Evolutionary conservation across 2,113 vertebrate species (phyloP).

Genomic region (Pluvialis apricaria): DNA sequence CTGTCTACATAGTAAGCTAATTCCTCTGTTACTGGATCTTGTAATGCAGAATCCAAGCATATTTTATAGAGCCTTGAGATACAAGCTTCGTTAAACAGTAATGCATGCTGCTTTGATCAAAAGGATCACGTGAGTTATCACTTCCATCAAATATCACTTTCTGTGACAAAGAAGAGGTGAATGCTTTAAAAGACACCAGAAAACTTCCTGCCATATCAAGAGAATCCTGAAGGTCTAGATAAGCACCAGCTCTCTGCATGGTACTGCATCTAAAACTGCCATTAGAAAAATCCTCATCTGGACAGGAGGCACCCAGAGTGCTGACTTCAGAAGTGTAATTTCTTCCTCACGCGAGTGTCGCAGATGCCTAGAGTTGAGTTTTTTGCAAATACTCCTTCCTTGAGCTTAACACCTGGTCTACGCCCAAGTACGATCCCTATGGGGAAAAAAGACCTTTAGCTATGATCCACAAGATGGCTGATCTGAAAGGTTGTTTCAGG

Average conservation of each 20-base stretch:
- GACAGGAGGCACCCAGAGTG: neutral
- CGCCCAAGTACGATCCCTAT: neutral
- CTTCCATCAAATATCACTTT: neutral
- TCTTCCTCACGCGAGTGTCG: neutral
- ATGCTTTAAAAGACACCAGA: neutral
- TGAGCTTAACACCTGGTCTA: neutral
- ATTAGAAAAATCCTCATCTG: neutral
- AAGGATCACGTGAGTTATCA: neutral
- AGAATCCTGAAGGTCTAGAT: neutral
- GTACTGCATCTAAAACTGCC: neutral
- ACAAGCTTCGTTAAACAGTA: neutral
- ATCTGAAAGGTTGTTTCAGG: neutral
- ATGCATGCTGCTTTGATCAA: neutral
- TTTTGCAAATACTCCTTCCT: neutral
- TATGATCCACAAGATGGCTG: neutral
- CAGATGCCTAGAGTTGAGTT: neutral
- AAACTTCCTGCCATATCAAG: neutral
- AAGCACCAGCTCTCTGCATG: neutral
- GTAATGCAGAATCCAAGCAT: neutral
- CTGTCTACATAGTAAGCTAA: neutral
- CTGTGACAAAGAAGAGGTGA: neutral
- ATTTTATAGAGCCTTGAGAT: constrained; percentile 4
- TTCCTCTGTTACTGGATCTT: constrained; percentile 17
- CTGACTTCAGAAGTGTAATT: neutral
- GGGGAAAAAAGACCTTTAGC: neutral